Percentiles rank a stretch among this genome's conserved stretches.
Conservation (phyloP, 2,888 invertebrate genomes). For the Carpatolechia fugitivella region DNA sequence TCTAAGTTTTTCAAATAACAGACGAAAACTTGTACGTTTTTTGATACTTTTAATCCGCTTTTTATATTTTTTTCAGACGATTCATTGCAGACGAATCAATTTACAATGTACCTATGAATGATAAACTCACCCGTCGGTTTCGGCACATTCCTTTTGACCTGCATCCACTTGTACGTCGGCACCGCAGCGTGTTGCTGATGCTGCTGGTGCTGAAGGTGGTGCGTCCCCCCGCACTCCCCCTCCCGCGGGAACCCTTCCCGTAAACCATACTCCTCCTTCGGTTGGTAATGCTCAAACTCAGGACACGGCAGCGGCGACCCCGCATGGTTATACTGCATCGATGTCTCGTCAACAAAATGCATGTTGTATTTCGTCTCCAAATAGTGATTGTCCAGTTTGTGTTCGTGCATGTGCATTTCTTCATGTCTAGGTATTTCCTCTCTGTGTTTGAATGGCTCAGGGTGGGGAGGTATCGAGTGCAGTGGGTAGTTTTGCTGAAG, state of each 20-base stretch:
- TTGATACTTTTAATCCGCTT: no score
- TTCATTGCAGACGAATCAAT: no score
- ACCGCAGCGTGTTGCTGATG: slow-evolving; percentile 81
- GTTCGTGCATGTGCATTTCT: slow-evolving; percentile 65
- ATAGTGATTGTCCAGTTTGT: slow-evolving; percentile 70
- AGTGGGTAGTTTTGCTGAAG: slow-evolving; percentile 72
- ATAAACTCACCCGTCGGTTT: slow-evolving; percentile 93
- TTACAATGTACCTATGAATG: no score
- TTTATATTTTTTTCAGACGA: no score
- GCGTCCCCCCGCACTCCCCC: slow-evolving; percentile 54
- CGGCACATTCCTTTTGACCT: slow-evolving; percentile 97
- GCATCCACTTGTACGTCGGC: slow-evolving; percentile 99
- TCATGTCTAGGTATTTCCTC: slow-evolving; percentile 79
- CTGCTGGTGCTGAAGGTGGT: slow-evolving; percentile 54
- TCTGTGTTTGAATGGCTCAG: slow-evolving; percentile 71
- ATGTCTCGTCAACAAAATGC: slow-evolving; percentile 69
- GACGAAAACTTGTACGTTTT: no score
- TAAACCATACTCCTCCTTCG: slow-evolving; percentile 80
- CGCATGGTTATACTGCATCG: slow-evolving; percentile 62
- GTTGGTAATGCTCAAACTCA: slow-evolving; percentile 81
- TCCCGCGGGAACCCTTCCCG: slow-evolving; percentile 58
- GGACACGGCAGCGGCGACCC: slow-evolving; percentile 74
- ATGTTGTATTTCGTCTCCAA: slow-evolving; percentile 76
- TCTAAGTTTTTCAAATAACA: no score
- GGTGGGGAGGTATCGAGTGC: slow-evolving; percentile 76